Percentiles rank a stretch among this genome's conserved stretches.
Conservation (phyloP, 2,113 vertebrate genomes). For the Heterotis niloticus region DNA sequence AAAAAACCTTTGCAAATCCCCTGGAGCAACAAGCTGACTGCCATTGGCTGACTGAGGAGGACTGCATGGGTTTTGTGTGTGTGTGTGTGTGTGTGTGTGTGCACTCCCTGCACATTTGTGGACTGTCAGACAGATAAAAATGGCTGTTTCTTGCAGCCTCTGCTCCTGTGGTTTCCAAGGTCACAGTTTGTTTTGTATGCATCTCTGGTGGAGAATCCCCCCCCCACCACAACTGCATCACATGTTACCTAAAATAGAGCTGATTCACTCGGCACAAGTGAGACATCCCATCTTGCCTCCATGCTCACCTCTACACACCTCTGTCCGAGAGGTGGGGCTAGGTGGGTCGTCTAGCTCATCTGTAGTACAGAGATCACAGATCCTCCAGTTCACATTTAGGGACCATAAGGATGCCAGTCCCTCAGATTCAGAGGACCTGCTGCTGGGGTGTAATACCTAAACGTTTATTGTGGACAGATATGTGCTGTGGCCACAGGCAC, state of each 20-base stretch:
- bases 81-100: slow-evolving; percentile 12
- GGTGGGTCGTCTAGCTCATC: background rate
- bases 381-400: no score
- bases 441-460: no score
- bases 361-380: background rate
- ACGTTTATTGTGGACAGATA: no score
- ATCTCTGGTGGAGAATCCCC: background rate
- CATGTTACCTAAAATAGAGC: slow-evolving; percentile 13
- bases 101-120: background rate
- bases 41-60: background rate
- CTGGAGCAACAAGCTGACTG: background rate
- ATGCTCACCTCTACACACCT: background rate
- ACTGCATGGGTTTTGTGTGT: background rate
- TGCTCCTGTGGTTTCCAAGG: slow-evolving; percentile 2
- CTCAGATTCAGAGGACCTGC: no score
- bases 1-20: slow-evolving; percentile 11
- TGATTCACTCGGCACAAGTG: background rate
- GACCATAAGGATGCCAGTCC: no score
- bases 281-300: background rate
- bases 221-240: background rate
- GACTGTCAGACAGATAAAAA: background rate
- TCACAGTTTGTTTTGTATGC: slow-evolving; percentile 14
- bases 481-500: no score
- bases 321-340: background rate
- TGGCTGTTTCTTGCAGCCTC: background rate